These are phyloP conservation scores for Bombus impatiens DNA, from an alignment of 1,140 invertebrate genomes.

Conservation along the genomic window DNA sequence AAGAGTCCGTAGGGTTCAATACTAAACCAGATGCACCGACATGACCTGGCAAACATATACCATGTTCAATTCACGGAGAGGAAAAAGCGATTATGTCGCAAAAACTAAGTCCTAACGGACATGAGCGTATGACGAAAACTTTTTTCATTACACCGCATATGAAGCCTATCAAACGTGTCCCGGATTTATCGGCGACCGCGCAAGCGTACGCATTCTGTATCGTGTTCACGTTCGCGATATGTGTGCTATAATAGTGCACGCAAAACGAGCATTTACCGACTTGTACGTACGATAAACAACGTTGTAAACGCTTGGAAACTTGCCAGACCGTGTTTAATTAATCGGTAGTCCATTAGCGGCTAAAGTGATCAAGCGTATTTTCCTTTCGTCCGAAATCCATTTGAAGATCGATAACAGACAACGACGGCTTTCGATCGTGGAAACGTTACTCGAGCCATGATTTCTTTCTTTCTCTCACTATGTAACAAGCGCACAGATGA, in stretches of 20 bases:
- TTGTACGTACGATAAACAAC: constrained; percentile 37
- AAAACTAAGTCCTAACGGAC: neutral
- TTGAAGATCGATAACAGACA: neutral
- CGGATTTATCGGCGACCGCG: neutral
- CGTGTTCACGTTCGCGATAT: constrained; percentile 12
- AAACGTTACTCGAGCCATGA: neutral
- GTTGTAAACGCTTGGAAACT: constrained; percentile 49
- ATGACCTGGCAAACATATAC: too few species aligned
- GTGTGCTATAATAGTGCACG: constrained; percentile 40
- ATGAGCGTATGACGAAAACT: neutral
- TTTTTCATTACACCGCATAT: constrained; percentile 7
- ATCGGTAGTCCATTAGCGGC: constrained; percentile 61
- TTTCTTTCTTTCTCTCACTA: neutral
- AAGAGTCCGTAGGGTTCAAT: too few species aligned
- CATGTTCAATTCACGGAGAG: too few species aligned
- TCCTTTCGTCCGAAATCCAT: constrained; percentile 43
- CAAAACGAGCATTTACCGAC: constrained; percentile 59
- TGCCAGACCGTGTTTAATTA: constrained; percentile 65
- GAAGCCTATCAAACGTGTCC: neutral
- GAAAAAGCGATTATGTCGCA: neutral
- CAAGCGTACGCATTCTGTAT: neutral
- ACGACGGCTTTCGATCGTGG: neutral
- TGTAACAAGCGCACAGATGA: neutral
- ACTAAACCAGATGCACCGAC: too few species aligned
- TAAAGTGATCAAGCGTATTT: constrained; percentile 52